phyloP scores from a whole-genome alignment of 2,888 invertebrate genomes.

The Tipula confusa region DNA sequence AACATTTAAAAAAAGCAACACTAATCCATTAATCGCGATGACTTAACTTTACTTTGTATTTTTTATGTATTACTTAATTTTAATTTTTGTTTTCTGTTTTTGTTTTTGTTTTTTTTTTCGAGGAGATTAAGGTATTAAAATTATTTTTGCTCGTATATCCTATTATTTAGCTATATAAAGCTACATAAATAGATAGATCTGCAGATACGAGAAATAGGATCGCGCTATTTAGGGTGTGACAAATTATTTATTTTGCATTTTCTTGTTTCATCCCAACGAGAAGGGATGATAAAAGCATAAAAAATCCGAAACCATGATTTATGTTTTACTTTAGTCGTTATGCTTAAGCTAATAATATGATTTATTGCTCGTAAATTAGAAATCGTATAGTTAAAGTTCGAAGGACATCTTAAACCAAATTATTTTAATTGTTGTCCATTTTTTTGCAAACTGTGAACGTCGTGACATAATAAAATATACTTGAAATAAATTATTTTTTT shows the following conservation, averaged over 20 bases:
- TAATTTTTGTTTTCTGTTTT: neutral
- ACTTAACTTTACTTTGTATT: neutral
- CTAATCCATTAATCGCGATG: neutral
- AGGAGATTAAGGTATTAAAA: neutral
- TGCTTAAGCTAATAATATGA: neutral
- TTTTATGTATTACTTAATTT: neutral
- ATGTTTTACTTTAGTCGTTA: neutral
- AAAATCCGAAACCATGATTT: constrained; percentile 3
- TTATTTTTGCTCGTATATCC: neutral
- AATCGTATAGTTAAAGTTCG: neutral
- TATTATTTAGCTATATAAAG: neutral
- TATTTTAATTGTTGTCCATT: no score
- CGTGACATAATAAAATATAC: no score
- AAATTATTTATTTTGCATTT: neutral
- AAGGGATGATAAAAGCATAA: neutral
- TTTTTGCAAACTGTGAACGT: no score
- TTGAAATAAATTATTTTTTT: no score
- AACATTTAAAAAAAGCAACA: neutral
- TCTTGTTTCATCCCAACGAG: neutral
- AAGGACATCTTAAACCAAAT: neutral
- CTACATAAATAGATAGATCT: neutral
- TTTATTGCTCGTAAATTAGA: neutral
- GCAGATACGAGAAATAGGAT: neutral
- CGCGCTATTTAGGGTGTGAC: neutral
- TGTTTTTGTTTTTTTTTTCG: neutral